Percentiles rank a stretch among this genome's conserved stretches.
Conservation (phyloP, 2,113 vertebrate species). For the Falcunculus frontatus region DNA sequence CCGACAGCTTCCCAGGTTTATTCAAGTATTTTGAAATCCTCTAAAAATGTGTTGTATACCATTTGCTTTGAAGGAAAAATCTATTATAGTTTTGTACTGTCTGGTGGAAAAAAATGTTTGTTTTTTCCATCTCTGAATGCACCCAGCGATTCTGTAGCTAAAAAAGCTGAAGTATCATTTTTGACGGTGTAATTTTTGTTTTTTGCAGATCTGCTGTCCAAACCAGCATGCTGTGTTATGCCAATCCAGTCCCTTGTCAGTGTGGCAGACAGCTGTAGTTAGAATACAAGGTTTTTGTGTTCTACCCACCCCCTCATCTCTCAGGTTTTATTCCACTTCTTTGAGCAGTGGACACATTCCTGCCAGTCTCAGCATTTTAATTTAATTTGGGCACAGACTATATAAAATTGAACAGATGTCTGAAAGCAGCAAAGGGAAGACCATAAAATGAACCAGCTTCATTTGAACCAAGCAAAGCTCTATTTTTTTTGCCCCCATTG, state of each 20-base stretch:
- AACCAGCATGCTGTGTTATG: background rate
- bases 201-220: conserved; percentile 19
- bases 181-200: background rate
- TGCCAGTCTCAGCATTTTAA: background rate
- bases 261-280: background rate
- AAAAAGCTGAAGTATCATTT: background rate
- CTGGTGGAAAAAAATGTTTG: background rate
- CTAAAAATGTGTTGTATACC: background rate
- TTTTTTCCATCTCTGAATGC: background rate
- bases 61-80: background rate
- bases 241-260: background rate
- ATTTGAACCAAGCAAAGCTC: background rate
- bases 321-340: conserved; percentile 9
- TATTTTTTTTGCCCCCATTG: background rate
- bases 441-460: background rate
- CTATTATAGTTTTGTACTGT: background rate
- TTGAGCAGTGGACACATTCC: conserved; percentile 5
- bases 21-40: background rate
- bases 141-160: background rate
- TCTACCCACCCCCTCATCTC: background rate
- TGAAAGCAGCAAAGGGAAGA: background rate
- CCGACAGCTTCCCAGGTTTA: background rate
- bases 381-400: background rate
- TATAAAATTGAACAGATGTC: conserved; percentile 25
- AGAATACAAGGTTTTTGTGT: background rate